Evolutionary conservation across 1,140 invertebrate species (phyloP), one percentile per base, ranked within the genome.

Genomic region (Trypoxylus dichotomus): DNA sequence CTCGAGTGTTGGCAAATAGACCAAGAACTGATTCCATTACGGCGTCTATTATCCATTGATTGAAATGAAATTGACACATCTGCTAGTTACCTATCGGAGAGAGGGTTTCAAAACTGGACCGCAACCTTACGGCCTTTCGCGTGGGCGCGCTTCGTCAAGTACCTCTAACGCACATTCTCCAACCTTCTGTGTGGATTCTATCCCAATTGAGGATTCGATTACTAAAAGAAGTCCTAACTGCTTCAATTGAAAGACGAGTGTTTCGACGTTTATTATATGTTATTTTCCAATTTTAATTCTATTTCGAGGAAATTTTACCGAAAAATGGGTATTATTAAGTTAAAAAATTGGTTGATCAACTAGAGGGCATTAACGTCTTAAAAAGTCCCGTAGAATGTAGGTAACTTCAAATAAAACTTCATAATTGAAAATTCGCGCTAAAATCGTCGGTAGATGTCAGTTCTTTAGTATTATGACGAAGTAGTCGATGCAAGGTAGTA

Each of bases 41-140:
- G 79, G 81, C 72, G 80, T 82, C 85, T 85, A 86, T 86, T 86
- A 85, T 85, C 77, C 77, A 75, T 82, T 86, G 85, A 86, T 86
- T 85, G 85, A 85, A 86, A 86, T 83, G 85, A 86, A 86, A 86
- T 86, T 86, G 85, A 86, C 85, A 86, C 85, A 86, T 86, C 84
- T 86, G 85, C 85, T 85, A 85, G 83, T 85, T 85, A 85, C 77
- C 60, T 68, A 68, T 19, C 21, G 21, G 60, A 21, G 60, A 68
- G 60, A 24, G 60, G 47, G 47, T 21, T 68, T 15, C 5, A 24
- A 68, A 68, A 68, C 60, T 68, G 60, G 60, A 68, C 60, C 60
- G 27, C 60, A 68, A 68, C 60, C 60, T 68, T 68, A 68, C 60
- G 60, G 27, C 27, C 60, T 29, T 27, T 21, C 2, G 21, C 21